phyloP scores from a whole-genome alignment of 2,888 invertebrate species.

The Suillia variegata region DNA sequence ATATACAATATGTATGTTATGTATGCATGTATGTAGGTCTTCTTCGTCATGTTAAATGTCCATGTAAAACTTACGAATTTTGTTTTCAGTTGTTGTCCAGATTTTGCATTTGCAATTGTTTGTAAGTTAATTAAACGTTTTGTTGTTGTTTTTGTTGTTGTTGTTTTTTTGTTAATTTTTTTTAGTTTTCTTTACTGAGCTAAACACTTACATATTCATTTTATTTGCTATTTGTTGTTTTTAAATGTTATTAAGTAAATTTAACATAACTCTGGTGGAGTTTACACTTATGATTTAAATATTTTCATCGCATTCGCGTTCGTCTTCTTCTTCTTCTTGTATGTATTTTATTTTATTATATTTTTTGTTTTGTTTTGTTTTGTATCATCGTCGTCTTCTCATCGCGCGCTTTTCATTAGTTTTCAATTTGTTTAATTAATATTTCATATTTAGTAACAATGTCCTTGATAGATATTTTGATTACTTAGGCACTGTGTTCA shows the following conservation, averaged over 20 bases:
- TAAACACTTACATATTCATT: slow-evolving; percentile 42
- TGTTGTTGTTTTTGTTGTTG: no score
- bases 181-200: slow-evolving; percentile 46
- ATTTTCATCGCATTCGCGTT: no score
- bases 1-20: no score
- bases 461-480: slow-evolving; percentile 59
- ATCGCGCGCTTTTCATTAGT: not conserved
- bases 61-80: slow-evolving; percentile 1
- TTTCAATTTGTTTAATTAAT: slow-evolving; percentile 23
- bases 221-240: slow-evolving; percentile 27
- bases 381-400: not conserved
- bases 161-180: no score
- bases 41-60: no score
- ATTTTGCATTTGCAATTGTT: not conserved
- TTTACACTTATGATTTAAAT: slow-evolving; percentile 38
- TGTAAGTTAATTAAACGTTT: not conserved
- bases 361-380: no score
- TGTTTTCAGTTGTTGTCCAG: not conserved
- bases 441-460: slow-evolving; percentile 54
- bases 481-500: slow-evolving; percentile 62
- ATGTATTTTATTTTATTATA: no score
- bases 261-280: slow-evolving; percentile 50
- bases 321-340: slow-evolving; percentile 11
- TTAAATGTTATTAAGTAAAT: slow-evolving; percentile 42
- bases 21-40: no score